Conservation (phyloP, 2,113 vertebrate species). For the Meriones unguiculatus region DNA sequence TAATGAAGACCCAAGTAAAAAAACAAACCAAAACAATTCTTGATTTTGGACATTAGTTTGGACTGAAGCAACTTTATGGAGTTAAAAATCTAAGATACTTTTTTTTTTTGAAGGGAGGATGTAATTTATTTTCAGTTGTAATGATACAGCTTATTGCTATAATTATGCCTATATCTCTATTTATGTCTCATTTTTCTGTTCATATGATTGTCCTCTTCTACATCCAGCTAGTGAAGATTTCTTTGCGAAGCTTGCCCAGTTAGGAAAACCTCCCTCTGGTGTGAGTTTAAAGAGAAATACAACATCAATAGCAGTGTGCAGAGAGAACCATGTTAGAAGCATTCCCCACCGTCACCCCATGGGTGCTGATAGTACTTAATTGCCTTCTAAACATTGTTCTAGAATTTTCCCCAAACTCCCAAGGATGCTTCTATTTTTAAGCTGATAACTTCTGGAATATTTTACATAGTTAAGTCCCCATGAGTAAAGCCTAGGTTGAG, state of each 20-base stretch:
- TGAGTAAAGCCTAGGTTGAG: not conserved
- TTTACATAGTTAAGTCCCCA: not conserved
- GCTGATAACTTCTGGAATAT: not conserved
- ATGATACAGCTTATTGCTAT: not conserved
- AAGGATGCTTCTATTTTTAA: constrained; percentile 13
- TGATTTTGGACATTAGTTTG: not conserved
- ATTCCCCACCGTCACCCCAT: not conserved
- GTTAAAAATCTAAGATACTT: constrained; percentile 35
- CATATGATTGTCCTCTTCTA: not conserved
- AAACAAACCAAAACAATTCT: not conserved
- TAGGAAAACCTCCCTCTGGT: not conserved
- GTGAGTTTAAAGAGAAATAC: constrained; percentile 14
- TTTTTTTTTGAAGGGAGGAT: constrained; percentile 10
- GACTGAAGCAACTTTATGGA: not conserved
- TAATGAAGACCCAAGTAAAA: not conserved
- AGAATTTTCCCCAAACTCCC: not conserved
- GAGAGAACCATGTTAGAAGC: not conserved
- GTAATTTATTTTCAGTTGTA: not conserved
- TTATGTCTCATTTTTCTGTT: not conserved
- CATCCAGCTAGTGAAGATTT: not conserved
- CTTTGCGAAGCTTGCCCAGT: not conserved
- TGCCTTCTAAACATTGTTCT: constrained; percentile 28
- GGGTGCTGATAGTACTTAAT: not conserved
- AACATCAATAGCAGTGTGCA: not conserved
- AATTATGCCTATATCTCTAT: not conserved